Conservation (phyloP, 1,140 invertebrate genomes). For the Elymnias hypermnestra region DNA sequence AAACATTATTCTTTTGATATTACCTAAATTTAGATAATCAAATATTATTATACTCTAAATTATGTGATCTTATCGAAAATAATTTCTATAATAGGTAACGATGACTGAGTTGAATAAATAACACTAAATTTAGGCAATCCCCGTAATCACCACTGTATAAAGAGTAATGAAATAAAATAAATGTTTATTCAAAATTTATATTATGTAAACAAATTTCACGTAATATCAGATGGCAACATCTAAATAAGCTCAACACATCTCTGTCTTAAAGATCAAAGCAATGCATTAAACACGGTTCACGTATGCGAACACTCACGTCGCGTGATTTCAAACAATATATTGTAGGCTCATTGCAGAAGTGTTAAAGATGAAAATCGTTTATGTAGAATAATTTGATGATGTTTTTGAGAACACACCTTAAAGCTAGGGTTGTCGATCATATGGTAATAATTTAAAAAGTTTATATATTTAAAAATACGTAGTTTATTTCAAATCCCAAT, state of each 20-base stretch:
- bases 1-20: too few relatives aligned
- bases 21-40: too few relatives aligned
- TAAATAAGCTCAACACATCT: slow-evolving; percentile 7
- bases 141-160: too few relatives aligned
- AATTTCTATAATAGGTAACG: too few relatives aligned
- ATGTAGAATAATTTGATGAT: not conserved
- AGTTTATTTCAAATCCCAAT: too few relatives aligned
- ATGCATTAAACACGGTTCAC: not conserved
- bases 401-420: slow-evolving; percentile 3
- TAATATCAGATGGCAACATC: not conserved
- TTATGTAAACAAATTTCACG: slow-evolving; percentile 2
- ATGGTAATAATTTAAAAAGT: too few relatives aligned
- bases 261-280: slow-evolving; percentile 4
- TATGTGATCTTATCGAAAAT: too few relatives aligned
- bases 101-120: too few relatives aligned
- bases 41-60: too few relatives aligned
- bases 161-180: too few relatives aligned
- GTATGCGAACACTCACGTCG: not conserved
- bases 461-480: too few relatives aligned
- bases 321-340: not conserved
- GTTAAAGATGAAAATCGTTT: slow-evolving; percentile 6
- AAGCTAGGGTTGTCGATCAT: not conserved
- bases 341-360: not conserved
- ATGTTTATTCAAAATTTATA: not conserved
- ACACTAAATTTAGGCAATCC: too few relatives aligned